Evolutionary conservation across 2,888 invertebrate genomes (phyloP).

Genomic region (Dynastes tityus): DNA sequence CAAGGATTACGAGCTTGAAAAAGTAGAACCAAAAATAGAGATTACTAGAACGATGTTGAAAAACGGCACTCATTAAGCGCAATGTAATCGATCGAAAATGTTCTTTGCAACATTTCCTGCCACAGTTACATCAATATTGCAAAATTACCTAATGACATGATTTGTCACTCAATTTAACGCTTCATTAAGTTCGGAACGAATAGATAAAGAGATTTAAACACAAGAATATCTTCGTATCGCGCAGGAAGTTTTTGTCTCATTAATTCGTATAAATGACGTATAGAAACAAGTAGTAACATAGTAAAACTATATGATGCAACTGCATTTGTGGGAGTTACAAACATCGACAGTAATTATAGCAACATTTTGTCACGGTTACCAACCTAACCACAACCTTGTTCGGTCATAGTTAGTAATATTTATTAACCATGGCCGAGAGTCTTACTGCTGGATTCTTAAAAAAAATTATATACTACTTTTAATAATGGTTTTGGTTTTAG

Average conservation of each 20-base stretch:
- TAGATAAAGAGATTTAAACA: too few species aligned
- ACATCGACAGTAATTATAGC: too few species aligned
- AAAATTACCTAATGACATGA: conserved; percentile 22
- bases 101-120: conserved; percentile 7
- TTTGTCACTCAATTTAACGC: conserved; percentile 15
- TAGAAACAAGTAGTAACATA: too few species aligned
- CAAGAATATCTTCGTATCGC: not conserved
- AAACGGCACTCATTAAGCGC: not conserved
- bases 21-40: not conserved
- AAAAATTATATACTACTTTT: too few species aligned
- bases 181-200: not conserved
- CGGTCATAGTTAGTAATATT: too few species aligned
- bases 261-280: conserved; percentile 14
- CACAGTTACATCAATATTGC: not conserved
- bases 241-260: not conserved
- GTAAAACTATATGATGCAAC: too few species aligned
- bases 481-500: too few species aligned
- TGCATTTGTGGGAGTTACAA: too few species aligned
- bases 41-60: conserved; percentile 1
- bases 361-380: too few species aligned
- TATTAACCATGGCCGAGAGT: too few species aligned
- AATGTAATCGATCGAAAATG: not conserved
- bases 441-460: too few species aligned
- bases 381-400: too few species aligned
- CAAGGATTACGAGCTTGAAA: not conserved